Evolutionary conservation across 2,113 vertebrate species (phyloP).

Genomic region (Saimiri boliviensis): DNA sequence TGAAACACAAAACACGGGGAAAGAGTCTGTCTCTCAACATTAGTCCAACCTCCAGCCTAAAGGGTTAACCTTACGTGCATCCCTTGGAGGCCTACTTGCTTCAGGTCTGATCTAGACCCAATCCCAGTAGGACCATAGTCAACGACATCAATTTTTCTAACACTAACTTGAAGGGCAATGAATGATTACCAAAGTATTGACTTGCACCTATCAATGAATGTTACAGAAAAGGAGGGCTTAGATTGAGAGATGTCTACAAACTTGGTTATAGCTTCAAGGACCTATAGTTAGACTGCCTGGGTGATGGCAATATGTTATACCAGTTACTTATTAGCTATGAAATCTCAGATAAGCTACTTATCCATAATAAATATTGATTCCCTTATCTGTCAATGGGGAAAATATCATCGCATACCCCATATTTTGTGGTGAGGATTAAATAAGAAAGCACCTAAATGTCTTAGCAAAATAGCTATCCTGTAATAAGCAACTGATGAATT

Average conservation of each 20-base stretch:
- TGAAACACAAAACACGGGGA: background rate
- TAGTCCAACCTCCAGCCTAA: background rate
- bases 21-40: background rate
- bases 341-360: background rate
- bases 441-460: background rate
- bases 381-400: background rate
- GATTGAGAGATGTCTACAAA: background rate
- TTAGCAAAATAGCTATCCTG: background rate
- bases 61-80: background rate
- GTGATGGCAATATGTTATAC: background rate
- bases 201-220: background rate
- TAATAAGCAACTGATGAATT: background rate
- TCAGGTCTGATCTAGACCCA: background rate
- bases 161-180: background rate
- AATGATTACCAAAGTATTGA: background rate
- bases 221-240: background rate
- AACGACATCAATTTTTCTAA: background rate
- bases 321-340: background rate
- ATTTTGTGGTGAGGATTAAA: background rate
- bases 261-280: background rate
- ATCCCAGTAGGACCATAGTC: background rate
- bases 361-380: background rate
- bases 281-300: background rate
- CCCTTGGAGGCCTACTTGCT: background rate
- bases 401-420: background rate